These are phyloP conservation scores for Atractosteus spatula DNA, from an alignment of 2,113 vertebrate genomes.

Conservation along the genomic window DNA sequence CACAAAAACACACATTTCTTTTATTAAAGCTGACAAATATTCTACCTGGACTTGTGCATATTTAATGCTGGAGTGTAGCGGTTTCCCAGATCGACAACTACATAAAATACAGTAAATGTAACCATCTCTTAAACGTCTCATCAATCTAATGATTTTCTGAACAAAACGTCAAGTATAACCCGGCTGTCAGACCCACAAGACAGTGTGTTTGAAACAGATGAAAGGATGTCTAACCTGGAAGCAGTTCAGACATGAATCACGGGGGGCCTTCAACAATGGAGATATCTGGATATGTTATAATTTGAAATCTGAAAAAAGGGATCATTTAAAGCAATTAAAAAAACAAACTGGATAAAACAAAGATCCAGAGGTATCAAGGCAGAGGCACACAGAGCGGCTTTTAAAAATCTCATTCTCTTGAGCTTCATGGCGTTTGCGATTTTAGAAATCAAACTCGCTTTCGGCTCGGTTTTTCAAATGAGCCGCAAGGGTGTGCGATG, in stretches of 20 bases:
- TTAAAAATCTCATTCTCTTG: neutral
- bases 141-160: no score
- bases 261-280: slow-evolving; percentile 55
- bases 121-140: no score
- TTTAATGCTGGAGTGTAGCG: no score
- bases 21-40: no score
- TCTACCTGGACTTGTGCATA: no score
- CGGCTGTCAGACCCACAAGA: no score
- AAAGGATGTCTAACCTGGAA: slow-evolving; percentile 72
- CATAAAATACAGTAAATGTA: no score
- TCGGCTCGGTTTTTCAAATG: no score
- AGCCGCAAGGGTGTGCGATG: no score
- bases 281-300: slow-evolving; percentile 65
- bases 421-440: neutral
- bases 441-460: neutral
- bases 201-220: neutral
- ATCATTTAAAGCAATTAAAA: slow-evolving; percentile 70
- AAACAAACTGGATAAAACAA: slow-evolving; percentile 43
- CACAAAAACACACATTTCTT: no score
- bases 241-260: slow-evolving; percentile 75
- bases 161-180: no score
- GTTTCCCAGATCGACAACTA: no score
- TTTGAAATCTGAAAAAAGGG: slow-evolving; percentile 75
- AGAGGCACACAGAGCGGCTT: slow-evolving; percentile 3
- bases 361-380: slow-evolving; percentile 32